phyloP scores from a whole-genome alignment of 2,113 vertebrate species.

The Diadophis punctatus region DNA sequence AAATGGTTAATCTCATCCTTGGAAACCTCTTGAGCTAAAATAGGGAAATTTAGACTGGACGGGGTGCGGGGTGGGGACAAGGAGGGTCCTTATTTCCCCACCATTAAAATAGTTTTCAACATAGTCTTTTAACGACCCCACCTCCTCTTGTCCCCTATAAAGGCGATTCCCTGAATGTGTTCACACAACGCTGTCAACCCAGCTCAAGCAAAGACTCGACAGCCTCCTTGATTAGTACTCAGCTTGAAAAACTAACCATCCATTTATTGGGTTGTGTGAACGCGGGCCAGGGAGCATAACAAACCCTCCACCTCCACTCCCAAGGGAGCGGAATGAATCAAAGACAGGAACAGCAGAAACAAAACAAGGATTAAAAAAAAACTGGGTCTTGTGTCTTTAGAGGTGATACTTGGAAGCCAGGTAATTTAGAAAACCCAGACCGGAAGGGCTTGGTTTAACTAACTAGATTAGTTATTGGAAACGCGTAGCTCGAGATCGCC shows the following conservation, averaged over 20 bases:
- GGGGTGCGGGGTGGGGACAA: accelerated
- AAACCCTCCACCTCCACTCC: not conserved
- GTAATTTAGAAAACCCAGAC: not conserved
- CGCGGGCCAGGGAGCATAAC: not conserved
- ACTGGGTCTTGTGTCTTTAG: not conserved
- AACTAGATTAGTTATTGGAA: not conserved
- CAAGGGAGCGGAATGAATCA: not conserved
- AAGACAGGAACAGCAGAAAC: not conserved
- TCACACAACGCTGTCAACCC: not conserved
- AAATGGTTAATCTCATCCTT: not conserved
- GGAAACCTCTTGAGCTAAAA: not conserved
- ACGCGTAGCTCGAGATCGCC: too few species aligned
- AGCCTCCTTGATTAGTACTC: not conserved
- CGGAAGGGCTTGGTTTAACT: not conserved
- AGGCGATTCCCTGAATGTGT: not conserved
- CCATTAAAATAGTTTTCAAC: not conserved
- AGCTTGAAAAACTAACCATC: not conserved
- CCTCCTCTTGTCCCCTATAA: not conserved
- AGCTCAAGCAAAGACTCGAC: not conserved
- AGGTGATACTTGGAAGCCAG: not conserved
- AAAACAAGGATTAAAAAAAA: not conserved
- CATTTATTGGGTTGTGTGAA: not conserved
- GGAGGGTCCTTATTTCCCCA: not conserved
- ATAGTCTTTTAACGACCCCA: not conserved
- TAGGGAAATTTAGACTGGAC: not conserved